These are phyloP conservation scores for Lithophane ornitopus DNA, from an alignment of 2,888 invertebrate species.

Conservation along the genomic window DNA sequence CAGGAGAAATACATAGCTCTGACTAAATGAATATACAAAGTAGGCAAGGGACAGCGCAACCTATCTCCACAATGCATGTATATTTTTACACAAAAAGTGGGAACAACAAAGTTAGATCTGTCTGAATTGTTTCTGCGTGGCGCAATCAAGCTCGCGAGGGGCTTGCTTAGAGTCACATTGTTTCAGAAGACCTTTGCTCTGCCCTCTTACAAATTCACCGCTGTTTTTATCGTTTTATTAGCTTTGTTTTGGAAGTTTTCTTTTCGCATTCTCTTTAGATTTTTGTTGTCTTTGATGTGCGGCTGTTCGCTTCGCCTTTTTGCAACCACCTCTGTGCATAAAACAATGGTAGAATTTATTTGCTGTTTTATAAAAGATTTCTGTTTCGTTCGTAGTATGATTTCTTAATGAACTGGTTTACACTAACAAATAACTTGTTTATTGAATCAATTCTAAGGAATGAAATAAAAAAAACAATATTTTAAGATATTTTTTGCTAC, in stretches of 20 bases:
- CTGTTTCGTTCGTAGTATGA: constrained; percentile 47
- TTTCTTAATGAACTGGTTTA: constrained; percentile 62
- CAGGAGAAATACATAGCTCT: constrained; percentile 17
- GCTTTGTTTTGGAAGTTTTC: constrained; percentile 82
- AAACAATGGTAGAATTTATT: constrained; percentile 66
- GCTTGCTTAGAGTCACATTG: constrained; percentile 80
- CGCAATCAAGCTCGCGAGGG: constrained; percentile 76
- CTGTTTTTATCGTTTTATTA: constrained; percentile 85
- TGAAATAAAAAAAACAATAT: background rate
- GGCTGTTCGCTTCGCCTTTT: constrained; percentile 61
- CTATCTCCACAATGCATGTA: constrained; percentile 49
- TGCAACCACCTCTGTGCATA: constrained; percentile 54
- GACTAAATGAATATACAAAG: constrained; percentile 35
- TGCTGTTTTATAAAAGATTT: constrained; percentile 55
- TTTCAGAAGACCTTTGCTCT: constrained; percentile 80
- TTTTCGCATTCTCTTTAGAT: constrained; percentile 77
- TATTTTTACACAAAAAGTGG: constrained; percentile 59
- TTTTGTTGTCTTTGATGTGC: constrained; percentile 81
- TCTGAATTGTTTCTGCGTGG: constrained; percentile 72
- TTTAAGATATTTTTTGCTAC: constrained; percentile 11
- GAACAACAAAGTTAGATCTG: constrained; percentile 71
- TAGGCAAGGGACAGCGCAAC: constrained; percentile 28
- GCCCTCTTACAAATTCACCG: constrained; percentile 82
- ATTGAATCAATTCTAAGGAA: constrained; percentile 12
- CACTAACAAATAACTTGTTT: constrained; percentile 45